phyloP scores from a whole-genome alignment of 64 coral and sea anemone species.

The Catalaphyllia jardinei region DNA sequence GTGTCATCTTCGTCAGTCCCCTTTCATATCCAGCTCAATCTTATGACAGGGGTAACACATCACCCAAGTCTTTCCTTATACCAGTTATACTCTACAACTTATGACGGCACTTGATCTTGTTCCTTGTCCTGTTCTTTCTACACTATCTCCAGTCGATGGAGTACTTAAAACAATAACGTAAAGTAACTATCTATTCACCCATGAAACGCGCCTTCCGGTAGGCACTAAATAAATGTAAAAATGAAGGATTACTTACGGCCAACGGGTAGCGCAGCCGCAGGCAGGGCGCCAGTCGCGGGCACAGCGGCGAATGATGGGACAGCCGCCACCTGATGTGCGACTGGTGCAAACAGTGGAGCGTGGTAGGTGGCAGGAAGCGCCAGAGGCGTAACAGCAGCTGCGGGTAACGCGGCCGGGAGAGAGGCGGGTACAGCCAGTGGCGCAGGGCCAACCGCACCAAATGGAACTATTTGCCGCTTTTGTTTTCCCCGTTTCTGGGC shows the following conservation, averaged over 20 bases:
- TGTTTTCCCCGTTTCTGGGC: constrained; percentile 67
- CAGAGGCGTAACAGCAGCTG: constrained; percentile 1
- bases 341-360: constrained; percentile 23
- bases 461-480: constrained; percentile 59
- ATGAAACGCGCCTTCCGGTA: background rate
- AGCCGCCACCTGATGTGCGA: constrained; percentile 15
- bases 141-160: too few relatives aligned
- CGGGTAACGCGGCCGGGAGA: constrained; percentile 1
- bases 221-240: background rate
- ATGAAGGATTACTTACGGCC: background rate
- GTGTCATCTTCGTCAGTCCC: too few relatives aligned
- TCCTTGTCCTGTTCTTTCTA: too few relatives aligned
- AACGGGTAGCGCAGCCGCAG: constrained; percentile 45
- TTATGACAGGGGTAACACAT: too few relatives aligned
- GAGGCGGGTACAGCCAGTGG: constrained; percentile 7
- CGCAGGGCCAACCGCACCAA: constrained; percentile 3
- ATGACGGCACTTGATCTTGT: too few relatives aligned
- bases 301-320: constrained; percentile 13
- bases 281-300: background rate
- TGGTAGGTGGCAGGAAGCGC: constrained; percentile 48
- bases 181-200: too few relatives aligned
- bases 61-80: too few relatives aligned
- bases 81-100: too few relatives aligned
- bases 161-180: too few relatives aligned
- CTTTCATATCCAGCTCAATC: too few relatives aligned